phyloP scores from a whole-genome alignment of 1,140 invertebrate species.

The Bombus breviceps region DNA sequence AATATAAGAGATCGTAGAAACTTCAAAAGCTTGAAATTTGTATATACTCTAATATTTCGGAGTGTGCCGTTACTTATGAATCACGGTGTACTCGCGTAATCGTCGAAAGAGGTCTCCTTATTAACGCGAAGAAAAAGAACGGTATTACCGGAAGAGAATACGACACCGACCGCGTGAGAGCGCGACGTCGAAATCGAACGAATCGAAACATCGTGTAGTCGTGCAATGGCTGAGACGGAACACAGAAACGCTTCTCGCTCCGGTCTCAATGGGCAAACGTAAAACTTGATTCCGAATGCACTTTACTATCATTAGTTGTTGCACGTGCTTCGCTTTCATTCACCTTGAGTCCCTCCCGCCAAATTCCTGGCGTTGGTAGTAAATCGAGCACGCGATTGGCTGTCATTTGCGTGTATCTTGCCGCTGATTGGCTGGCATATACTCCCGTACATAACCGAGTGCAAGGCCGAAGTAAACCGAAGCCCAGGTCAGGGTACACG shows the following conservation, averaged over 20 bases:
- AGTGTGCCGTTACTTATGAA: background rate
- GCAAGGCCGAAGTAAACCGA: slow-evolving; percentile 38
- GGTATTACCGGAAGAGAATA: slow-evolving; percentile 1
- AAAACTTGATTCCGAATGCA: slow-evolving; percentile 52
- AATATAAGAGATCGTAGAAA: no score
- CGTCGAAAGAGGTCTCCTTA: background rate
- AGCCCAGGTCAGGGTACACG: slow-evolving; percentile 54
- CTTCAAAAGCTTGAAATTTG: no score
- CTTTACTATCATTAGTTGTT: slow-evolving; percentile 57
- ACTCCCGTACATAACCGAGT: slow-evolving; percentile 37
- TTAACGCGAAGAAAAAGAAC: background rate
- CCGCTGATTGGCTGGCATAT: slow-evolving; percentile 44
- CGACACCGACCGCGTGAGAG: background rate
- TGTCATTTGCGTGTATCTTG: background rate
- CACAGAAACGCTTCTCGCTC: background rate
- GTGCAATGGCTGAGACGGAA: background rate
- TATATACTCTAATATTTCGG: no score
- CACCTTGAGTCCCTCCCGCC: slow-evolving; percentile 56
- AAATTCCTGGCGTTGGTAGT: slow-evolving; percentile 25
- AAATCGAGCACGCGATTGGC: slow-evolving; percentile 52
- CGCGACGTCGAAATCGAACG: background rate
- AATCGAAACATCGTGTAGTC: background rate
- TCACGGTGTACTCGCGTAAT: background rate
- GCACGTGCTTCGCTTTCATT: slow-evolving; percentile 69
- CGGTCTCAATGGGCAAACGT: slow-evolving; percentile 38